Conservation (phyloP, 1,140 invertebrate genomes). For the Tetramorium simillimum region DNA sequence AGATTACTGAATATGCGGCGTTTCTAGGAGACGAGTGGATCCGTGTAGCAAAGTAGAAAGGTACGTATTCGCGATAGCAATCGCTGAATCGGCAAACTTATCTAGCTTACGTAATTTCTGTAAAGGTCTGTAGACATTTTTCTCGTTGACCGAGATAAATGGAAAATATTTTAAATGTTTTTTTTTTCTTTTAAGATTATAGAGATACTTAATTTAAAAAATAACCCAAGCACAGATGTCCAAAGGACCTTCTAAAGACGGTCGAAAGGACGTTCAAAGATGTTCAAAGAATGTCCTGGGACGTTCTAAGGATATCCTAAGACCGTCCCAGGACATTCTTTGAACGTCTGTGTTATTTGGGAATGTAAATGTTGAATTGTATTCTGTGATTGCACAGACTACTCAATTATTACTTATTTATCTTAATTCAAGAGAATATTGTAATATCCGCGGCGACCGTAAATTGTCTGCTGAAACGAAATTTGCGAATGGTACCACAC, state of each 20-base stretch:
- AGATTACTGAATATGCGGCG: slow-evolving; percentile 35
- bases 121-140: background rate
- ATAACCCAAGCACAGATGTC: too few relatives aligned
- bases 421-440: background rate
- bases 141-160: background rate
- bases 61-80: background rate
- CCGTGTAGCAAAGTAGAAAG: background rate
- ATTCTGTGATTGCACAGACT: background rate
- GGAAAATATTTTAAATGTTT: background rate
- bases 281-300: too few relatives aligned
- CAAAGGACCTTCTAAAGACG: too few relatives aligned
- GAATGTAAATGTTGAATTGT: background rate
- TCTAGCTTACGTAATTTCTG: background rate
- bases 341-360: too few relatives aligned
- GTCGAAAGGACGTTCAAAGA: too few relatives aligned
- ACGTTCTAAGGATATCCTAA: too few relatives aligned
- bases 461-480: background rate
- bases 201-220: background rate
- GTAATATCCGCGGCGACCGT: background rate
- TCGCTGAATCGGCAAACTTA: background rate
- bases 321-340: too few relatives aligned
- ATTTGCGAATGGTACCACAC: background rate
- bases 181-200: background rate
- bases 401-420: background rate
- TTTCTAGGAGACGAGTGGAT: background rate